Evolutionary conservation across 2,888 invertebrate species (phyloP).

Genomic region (Alloplasta piceator): DNA sequence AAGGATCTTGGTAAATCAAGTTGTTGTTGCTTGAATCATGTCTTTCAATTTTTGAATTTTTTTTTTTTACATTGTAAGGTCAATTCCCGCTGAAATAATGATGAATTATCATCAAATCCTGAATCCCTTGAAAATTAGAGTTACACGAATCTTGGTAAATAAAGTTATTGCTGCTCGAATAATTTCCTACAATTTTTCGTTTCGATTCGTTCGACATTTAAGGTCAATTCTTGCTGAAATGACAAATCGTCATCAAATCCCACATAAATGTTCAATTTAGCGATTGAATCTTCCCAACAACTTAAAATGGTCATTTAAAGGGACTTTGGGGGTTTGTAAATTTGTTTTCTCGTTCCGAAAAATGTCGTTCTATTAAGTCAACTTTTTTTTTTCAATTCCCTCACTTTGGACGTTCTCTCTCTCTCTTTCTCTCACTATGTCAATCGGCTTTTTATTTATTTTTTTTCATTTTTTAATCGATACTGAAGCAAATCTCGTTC

Average conservation of each 20-base stretch:
- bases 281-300: too few relatives aligned
- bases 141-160: neutral
- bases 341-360: neutral
- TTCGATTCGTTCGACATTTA: neutral
- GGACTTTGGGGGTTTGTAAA: too few relatives aligned
- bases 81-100: too few relatives aligned
- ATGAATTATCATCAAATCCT: too few relatives aligned
- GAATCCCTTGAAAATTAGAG: neutral
- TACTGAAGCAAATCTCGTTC: constrained; percentile 26
- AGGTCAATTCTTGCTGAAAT: neutral
- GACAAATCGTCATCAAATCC: too few relatives aligned
- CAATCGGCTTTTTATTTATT: neutral
- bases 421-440: constrained; percentile 27
- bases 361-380: neutral
- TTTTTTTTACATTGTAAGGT: too few relatives aligned
- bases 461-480: constrained; percentile 37
- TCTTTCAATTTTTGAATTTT: too few relatives aligned
- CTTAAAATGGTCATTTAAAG: too few relatives aligned
- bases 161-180: neutral
- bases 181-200: neutral
- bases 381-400: neutral
- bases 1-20: too few relatives aligned
- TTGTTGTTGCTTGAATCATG: too few relatives aligned
- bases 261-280: too few relatives aligned
- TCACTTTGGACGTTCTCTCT: constrained; percentile 13